Evolutionary conservation across 1,140 invertebrate species (phyloP), one percentile per base, ranked within the genome.

Genomic region (Matsumurasca onukii): DNA sequence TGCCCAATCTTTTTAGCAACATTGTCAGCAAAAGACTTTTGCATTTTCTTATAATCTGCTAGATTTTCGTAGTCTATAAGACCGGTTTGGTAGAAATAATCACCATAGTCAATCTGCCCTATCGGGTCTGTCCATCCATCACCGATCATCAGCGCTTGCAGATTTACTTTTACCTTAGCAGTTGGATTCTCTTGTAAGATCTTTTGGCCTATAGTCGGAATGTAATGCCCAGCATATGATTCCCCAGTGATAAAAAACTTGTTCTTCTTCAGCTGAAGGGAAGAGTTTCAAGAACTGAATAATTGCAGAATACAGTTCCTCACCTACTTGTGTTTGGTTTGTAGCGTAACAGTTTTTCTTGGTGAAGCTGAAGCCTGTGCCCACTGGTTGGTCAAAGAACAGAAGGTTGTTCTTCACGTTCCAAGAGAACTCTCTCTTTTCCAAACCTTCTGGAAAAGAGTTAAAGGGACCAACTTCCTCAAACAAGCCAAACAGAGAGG

Each of bases 171-270:
- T 9, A 81, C 72, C 62, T 83, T 76, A 12, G 86, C 82, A 29
- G 79, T 86, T 48, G 84, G 81, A 73, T 88, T 90, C 34, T 88
- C 83, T 70, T 83, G 81, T 75, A 93, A 88, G 59, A 95, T 93
- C 22, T 88, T 87, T 75, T 91, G 86, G 0, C 86, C 86, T 17
- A 93, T 76, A 0, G 90, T 87, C n/a, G 92, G 91, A 0, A 93
- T 87, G 82, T 94, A 93, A 75, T 90, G 90, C 2, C 93, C 93
- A 12, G 85, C 93, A 79, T 95, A 96, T 13, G 92, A 94, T 80
- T 96, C 93, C 0, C 93, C 94, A 1, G 89, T 89, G 0, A 95
- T 85, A 80, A 86, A 93, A 73, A 93, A 92, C 31, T 87, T 85
- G 70, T 86, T 88, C 0, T 76, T 71, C 72, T 84, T 83, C 13